Conservation (phyloP, 2,888 invertebrate species). For the Dioctria rufipes region DNA sequence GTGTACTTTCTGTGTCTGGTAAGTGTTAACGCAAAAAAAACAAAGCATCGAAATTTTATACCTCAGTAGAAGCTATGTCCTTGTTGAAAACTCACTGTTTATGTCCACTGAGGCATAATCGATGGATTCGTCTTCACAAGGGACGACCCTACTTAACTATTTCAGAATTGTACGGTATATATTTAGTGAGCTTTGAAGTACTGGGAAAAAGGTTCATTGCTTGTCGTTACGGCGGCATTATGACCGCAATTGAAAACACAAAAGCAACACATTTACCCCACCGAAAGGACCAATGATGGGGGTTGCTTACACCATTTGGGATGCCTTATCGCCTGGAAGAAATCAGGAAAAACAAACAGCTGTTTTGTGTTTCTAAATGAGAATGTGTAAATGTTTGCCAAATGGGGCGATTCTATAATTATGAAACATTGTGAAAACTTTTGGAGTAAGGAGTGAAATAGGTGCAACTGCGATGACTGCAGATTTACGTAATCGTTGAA, state of each 20-base stretch:
- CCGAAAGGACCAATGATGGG: slow-evolving; percentile 42
- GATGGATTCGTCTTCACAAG: slow-evolving; percentile 25
- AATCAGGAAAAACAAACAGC: slow-evolving; percentile 55
- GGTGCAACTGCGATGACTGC: slow-evolving; percentile 21
- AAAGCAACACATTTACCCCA: slow-evolving; percentile 48
- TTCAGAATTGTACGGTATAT: slow-evolving; percentile 1
- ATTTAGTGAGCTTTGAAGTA: not conserved
- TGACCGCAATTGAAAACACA: slow-evolving; percentile 53
- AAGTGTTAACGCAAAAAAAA: slow-evolving; percentile 10
- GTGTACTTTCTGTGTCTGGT: slow-evolving; percentile 16
- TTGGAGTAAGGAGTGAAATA: not conserved
- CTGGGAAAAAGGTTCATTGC: slow-evolving; percentile 22
- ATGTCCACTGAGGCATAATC: slow-evolving; percentile 39
- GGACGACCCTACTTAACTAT: slow-evolving; percentile 41
- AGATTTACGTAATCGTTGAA: not conserved
- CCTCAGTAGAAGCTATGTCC: not conserved
- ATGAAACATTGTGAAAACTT: slow-evolving; percentile 28
- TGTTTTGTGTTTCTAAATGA: slow-evolving; percentile 38
- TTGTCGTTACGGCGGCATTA: slow-evolving; percentile 46
- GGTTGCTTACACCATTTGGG: slow-evolving; percentile 46
- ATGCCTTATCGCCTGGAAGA: slow-evolving; percentile 55
- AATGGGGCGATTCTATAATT: slow-evolving; percentile 67
- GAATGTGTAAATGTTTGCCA: slow-evolving; percentile 62
- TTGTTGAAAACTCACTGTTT: slow-evolving; percentile 7
- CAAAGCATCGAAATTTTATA: not conserved